Percentiles rank a stretch among this genome's conserved stretches.
Evolutionary conservation across 2,888 invertebrate genomes (phyloP).

Genomic region (Melitaea athalia): DNA sequence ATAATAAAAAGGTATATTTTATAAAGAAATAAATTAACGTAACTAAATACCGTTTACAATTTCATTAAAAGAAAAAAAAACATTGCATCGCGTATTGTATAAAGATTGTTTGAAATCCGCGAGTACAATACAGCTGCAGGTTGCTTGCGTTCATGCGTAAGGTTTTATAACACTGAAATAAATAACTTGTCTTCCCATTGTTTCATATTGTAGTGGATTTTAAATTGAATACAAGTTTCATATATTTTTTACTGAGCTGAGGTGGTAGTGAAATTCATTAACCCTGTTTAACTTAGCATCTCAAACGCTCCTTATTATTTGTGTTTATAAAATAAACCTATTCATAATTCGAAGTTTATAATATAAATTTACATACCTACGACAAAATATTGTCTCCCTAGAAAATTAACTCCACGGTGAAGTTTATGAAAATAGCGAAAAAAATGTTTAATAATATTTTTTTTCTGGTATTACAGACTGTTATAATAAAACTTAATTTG

Average conservation of each 20-base stretch:
- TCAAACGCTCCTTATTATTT: neutral
- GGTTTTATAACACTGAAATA: neutral
- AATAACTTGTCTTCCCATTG: constrained; percentile 3
- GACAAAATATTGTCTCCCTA: too few species aligned
- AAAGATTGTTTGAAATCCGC: neutral
- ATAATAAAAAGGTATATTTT: too few species aligned
- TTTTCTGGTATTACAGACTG: too few species aligned
- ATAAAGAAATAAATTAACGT: neutral
- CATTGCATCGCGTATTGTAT: neutral
- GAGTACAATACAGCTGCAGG: neutral
- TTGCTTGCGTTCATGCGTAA: neutral
- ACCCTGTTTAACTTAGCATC: neutral
- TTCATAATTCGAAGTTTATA: too few species aligned
- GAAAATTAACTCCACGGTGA: too few species aligned
- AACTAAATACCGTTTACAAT: neutral
- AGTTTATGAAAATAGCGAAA: too few species aligned
- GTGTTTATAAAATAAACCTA: neutral
- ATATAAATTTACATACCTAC: too few species aligned
- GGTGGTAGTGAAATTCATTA: neutral
- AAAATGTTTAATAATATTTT: too few species aligned
- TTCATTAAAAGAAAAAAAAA: neutral
- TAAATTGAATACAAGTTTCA: neutral
- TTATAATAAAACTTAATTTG: too few species aligned
- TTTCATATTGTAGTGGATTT: neutral
- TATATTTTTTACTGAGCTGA: constrained; percentile 1